These are phyloP conservation scores for Pelobates cultripes DNA, from an alignment of 2,797 vertebrate species.

Conservation along the genomic window DNA sequence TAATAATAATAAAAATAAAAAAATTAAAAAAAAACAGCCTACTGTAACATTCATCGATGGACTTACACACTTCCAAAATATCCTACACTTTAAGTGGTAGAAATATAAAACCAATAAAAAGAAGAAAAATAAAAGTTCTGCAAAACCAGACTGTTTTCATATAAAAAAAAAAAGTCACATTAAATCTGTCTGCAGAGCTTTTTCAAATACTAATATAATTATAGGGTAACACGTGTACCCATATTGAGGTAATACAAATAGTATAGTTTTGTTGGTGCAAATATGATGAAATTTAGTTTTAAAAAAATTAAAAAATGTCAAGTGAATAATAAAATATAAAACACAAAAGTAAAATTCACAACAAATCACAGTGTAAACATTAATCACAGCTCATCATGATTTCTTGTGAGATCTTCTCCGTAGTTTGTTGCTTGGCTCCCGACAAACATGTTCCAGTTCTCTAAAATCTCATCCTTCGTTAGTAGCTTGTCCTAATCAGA, in stretches of 20 bases:
- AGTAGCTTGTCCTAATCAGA: constrained; percentile 82
- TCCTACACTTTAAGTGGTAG: not conserved
- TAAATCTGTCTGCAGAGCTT: constrained; percentile 25
- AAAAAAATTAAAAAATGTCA: not conserved
- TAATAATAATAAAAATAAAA: not conserved
- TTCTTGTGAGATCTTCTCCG: constrained; percentile 93
- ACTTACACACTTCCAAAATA: not conserved
- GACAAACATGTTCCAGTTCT: constrained; percentile 99
- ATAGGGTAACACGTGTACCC: constrained; percentile 46
- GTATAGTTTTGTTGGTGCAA: constrained; percentile 57
- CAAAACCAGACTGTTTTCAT: constrained; percentile 6
- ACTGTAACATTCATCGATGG: not conserved
- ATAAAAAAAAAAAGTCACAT: constrained; percentile 30
- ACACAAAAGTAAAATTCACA: not conserved
- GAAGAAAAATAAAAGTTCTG: not conserved
- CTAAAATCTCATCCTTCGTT: constrained; percentile 91
- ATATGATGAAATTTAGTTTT: constrained; percentile 4
- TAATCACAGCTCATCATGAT: constrained; percentile 91
- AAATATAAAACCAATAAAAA: not conserved
- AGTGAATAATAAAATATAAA: constrained; percentile 6
- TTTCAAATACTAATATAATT: constrained; percentile 53
- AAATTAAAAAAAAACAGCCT: constrained; percentile 10
- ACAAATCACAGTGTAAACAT: constrained; percentile 15
- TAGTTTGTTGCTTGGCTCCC: constrained; percentile 99
- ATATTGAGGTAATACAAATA: constrained; percentile 64